These are phyloP conservation scores for Pheosia gnoma DNA, from an alignment of 2,888 invertebrate species.

Conservation along the genomic window DNA sequence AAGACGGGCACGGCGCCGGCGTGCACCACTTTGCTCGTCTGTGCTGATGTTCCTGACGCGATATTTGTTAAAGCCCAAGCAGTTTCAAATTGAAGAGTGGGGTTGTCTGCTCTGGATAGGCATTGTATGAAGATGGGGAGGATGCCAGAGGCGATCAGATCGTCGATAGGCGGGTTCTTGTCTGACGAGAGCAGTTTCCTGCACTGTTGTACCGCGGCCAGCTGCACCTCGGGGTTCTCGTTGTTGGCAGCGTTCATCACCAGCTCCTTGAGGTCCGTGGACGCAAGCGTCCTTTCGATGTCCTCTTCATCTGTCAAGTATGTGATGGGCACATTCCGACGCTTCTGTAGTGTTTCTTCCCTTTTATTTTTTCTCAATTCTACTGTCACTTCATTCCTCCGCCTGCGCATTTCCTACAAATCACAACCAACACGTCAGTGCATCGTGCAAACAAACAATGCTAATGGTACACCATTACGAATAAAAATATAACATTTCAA, in stretches of 20 bases:
- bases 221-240: slow-evolving; percentile 91
- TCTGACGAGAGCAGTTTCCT: slow-evolving; percentile 98
- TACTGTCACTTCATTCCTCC: slow-evolving; percentile 97
- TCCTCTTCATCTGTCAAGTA: slow-evolving; percentile 94
- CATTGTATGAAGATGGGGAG: slow-evolving; percentile 97
- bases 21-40: slow-evolving; percentile 95
- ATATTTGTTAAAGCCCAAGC: slow-evolving; percentile 99
- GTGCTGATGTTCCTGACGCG: slow-evolving; percentile 96
- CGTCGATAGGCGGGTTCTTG: slow-evolving; percentile 99
- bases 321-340: slow-evolving; percentile 96
- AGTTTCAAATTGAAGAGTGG: slow-evolving; percentile 97
- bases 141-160: slow-evolving; percentile 96
- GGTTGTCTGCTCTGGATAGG: slow-evolving; percentile 93
- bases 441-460: slow-evolving; percentile 12
- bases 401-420: slow-evolving; percentile 96
- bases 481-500: slow-evolving; percentile 16
- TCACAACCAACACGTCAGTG: slow-evolving; percentile 35
- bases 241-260: slow-evolving; percentile 93
- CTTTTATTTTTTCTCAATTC: slow-evolving; percentile 99
- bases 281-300: slow-evolving; percentile 87
- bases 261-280: slow-evolving; percentile 91
- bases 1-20: slow-evolving; percentile 98
- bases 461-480: slow-evolving; percentile 16
- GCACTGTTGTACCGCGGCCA: slow-evolving; percentile 96
- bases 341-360: slow-evolving; percentile 97